These are phyloP conservation scores for Ophion slaviceki DNA, from an alignment of 2,888 invertebrate species.

Conservation along the genomic window DNA sequence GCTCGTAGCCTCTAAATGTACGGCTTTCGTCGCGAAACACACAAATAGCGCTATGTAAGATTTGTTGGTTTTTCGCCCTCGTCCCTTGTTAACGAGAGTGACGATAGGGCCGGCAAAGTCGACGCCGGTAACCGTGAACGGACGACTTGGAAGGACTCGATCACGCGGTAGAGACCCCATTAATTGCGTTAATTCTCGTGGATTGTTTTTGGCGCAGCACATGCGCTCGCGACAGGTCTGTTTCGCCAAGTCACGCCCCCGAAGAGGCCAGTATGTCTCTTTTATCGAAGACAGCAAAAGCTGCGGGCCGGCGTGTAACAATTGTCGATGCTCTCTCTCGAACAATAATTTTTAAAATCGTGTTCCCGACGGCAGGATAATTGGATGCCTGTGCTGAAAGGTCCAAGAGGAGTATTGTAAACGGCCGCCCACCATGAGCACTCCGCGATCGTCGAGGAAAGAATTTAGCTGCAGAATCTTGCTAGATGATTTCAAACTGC, in stretches of 20 bases:
- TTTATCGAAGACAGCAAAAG: constrained; percentile 50
- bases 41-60: constrained; percentile 1
- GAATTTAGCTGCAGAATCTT: constrained; percentile 43
- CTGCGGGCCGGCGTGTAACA: constrained; percentile 63
- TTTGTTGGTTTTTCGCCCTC: constrained; percentile 1
- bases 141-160: constrained; percentile 41
- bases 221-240: constrained; percentile 61
- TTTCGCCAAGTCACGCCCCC: constrained; percentile 59
- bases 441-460: constrained; percentile 48
- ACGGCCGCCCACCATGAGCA: constrained; percentile 65
- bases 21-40: neutral
- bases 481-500: constrained; percentile 12
- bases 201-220: constrained; percentile 56
- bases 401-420: constrained; percentile 31
- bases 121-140: constrained; percentile 10
- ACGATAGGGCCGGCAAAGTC: constrained; percentile 5
- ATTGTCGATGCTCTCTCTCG: constrained; percentile 51
- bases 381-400: constrained; percentile 41
- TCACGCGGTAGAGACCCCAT: constrained; percentile 33
- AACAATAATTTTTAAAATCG: constrained; percentile 22
- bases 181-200: constrained; percentile 15
- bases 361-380: constrained; percentile 36
- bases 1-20: constrained; percentile 67
- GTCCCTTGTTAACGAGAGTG: neutral
- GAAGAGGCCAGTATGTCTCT: constrained; percentile 64